phyloP scores from a whole-genome alignment of 2,113 vertebrate genomes.

The Cyprinodon brontotheroides region DNA sequence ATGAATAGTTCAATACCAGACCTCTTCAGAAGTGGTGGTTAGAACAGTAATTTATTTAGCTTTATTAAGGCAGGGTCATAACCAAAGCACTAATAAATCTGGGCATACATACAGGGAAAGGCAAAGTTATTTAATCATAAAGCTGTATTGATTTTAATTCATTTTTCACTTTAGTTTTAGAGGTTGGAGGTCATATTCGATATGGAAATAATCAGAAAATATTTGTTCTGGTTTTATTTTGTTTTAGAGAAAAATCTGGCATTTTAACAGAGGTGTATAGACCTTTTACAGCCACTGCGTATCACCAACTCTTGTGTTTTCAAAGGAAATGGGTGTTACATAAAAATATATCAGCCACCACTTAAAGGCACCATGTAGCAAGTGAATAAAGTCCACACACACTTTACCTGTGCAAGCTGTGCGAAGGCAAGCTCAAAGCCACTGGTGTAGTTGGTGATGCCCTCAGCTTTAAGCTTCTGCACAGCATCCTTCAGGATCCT shows the following conservation, averaged over 20 bases:
- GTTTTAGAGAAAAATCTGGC: not conserved
- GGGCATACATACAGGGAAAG: not conserved
- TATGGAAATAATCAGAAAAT: not conserved
- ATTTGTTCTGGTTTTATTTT: not conserved
- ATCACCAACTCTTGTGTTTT: not conserved
- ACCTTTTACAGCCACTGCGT: not conserved
- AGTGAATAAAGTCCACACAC: not conserved
- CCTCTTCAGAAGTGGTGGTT: not conserved
- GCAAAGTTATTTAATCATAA: not conserved
- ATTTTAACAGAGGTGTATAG: not conserved
- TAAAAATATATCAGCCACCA: not conserved
- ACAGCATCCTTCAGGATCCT: conserved; percentile 91
- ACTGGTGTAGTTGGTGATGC: conserved; percentile 93
- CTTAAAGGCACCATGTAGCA: not conserved
- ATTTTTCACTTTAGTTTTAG: not conserved
- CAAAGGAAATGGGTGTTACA: not conserved
- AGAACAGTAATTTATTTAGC: not conserved
- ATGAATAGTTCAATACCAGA: not conserved
- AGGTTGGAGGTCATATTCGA: not conserved
- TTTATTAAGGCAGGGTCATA: not conserved
- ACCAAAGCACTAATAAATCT: not conserved
- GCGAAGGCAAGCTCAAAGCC: conserved; percentile 94
- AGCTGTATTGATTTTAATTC: not conserved
- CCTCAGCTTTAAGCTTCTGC: conserved; percentile 89
- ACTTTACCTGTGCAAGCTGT: conserved; percentile 82